Conservation (phyloP, 1,140 invertebrate species). For the Hypsibius dujardini region DNA sequence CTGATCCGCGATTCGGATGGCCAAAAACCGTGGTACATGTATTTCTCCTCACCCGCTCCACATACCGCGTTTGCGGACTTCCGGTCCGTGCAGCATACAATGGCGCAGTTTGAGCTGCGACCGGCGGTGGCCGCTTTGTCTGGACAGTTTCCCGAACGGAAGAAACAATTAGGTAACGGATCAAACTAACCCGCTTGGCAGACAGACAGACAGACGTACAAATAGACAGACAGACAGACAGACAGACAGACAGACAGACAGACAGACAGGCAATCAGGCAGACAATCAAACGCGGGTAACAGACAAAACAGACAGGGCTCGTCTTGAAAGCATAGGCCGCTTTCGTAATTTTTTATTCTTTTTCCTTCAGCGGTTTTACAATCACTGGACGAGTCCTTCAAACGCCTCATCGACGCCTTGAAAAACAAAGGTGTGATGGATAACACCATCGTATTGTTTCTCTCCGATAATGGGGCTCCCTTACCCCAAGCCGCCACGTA, state of each 20-base stretch:
- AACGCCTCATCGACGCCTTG: neutral
- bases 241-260: too few species aligned
- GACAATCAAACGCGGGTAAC: too few species aligned
- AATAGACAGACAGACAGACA: too few species aligned
- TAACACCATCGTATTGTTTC: conserved; percentile 9
- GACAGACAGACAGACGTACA: too few species aligned
- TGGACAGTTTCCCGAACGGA: conserved; percentile 14
- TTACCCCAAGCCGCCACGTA: neutral
- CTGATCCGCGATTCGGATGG: conserved; percentile 28
- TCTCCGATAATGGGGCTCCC: conserved; percentile 8
- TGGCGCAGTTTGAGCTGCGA: conserved; percentile 26
- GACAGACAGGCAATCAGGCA: too few species aligned
- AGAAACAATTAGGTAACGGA: neutral
- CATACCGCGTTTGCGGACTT: conserved; percentile 9
- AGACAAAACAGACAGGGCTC: too few species aligned
- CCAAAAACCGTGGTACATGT: neutral
- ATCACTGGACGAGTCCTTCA: conserved; percentile 10
- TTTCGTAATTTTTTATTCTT: neutral
- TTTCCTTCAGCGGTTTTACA: neutral
- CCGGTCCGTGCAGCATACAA: conserved; percentile 28
- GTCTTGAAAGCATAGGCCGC: too few species aligned
- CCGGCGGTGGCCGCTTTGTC: neutral
- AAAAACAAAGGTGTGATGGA: neutral
- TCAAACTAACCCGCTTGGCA: too few species aligned
- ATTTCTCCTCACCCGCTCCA: neutral